phyloP scores from a whole-genome alignment of 2,113 vertebrate genomes.

The Lophura nycthemera region DNA sequence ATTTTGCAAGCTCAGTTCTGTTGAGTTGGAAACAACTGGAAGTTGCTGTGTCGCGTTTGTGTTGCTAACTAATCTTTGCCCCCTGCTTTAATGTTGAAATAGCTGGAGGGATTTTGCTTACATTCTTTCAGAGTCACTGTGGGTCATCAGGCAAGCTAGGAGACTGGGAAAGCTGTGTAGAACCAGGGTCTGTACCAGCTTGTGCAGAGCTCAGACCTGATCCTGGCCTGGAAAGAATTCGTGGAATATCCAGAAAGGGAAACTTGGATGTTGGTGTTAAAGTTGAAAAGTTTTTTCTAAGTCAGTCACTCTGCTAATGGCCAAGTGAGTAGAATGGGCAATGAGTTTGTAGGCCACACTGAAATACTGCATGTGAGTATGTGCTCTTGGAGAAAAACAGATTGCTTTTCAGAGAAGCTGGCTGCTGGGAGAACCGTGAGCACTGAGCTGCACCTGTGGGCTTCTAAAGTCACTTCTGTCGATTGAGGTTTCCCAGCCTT shows the following conservation, averaged over 20 bases:
- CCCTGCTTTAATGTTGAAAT: constrained; percentile 9
- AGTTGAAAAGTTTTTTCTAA: neutral
- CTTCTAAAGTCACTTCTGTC: neutral
- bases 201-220: neutral
- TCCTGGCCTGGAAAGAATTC: neutral
- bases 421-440: neutral
- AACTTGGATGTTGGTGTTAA: neutral
- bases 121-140: constrained; percentile 1
- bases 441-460: neutral
- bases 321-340: neutral
- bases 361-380: neutral
- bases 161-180: neutral
- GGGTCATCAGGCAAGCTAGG: neutral
- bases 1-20: neutral
- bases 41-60: neutral
- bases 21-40: neutral
- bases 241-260: neutral
- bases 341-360: neutral
- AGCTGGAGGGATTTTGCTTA: constrained; percentile 42
- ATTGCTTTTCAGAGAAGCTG: neutral
- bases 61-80: constrained; percentile 2
- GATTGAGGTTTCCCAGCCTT: neutral
- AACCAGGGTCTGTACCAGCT: neutral
- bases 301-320: neutral
- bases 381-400: neutral